Evolutionary conservation across 2,113 vertebrate species (phyloP), one percentile per base, ranked within the genome.

Genomic region (Malurus elegans): DNA sequence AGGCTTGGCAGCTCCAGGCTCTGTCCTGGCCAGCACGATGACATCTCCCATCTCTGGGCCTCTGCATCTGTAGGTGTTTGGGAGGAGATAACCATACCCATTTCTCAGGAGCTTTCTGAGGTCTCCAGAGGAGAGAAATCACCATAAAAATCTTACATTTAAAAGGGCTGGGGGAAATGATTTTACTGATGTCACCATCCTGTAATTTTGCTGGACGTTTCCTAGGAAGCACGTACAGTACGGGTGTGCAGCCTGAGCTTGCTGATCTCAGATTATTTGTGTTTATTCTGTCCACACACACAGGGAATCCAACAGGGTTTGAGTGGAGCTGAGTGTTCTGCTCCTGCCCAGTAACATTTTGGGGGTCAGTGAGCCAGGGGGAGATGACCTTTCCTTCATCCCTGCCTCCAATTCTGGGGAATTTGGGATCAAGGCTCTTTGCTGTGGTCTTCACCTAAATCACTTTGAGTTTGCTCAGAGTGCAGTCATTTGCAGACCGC

Each of bases 101-200:
- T 76, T 83, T 45, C 74, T 93, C 72, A 58, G 79, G 88, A 89
- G 78, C 53, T 85, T 79, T 90, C 58, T 38, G 81, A 93, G 28
- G 32, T 69, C 79, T 76, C 36, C 50, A 45, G 61, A 45, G 92
- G 51, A 70, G 90, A 70, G 70, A 85, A 92, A 93, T 78, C 51
- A 20, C 70, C 50, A 1, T 57, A 17, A 91, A 78, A 51, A 9
- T 24, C 34, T 79, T 26, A 38, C 18, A 5, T 75, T 87, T 53
- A 12, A 64, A 84, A 66, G 54, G 51, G 32, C 34, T 70, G 32
- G 38, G 64, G 74, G 44, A 78, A 69, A 12, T 50, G 3, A 24
- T 45, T 91, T 48, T 9, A 23, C 50, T 61, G 79, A 78, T 87
- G 92, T 72, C 92, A 90, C 86, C 21, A 1, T 69, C 48, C 85